phyloP scores from a whole-genome alignment of 2,113 vertebrate genomes.

The Zosterops japonicus region DNA sequence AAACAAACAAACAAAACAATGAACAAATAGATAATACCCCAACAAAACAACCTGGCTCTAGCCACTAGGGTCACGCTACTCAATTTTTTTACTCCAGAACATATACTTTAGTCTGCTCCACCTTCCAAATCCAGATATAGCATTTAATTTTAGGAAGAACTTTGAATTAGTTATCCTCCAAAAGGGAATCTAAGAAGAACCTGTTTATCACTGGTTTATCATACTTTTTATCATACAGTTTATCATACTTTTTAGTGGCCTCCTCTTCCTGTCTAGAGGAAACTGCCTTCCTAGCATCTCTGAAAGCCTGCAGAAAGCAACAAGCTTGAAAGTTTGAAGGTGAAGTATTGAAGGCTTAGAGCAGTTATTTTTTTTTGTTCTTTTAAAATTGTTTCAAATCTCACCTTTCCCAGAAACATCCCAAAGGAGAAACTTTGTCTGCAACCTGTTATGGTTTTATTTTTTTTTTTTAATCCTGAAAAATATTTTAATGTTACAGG shows the following conservation, averaged over 20 bases:
- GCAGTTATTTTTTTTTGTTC: not conserved
- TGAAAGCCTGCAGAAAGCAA: not conserved
- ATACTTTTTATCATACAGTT: too few relatives aligned
- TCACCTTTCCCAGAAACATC: not conserved
- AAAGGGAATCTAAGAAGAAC: not conserved
- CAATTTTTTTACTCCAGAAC: not conserved
- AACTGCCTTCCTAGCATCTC: not conserved
- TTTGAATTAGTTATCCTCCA: not conserved
- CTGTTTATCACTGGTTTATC: not conserved
- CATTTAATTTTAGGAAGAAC: not conserved
- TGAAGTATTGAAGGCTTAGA: not conserved
- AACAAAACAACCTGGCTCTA: accelerated
- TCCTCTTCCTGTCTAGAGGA: not conserved
- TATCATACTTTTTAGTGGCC: not conserved
- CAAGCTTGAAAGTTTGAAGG: not conserved
- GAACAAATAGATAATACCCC: not conserved
- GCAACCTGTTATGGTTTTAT: not conserved
- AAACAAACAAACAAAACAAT: not conserved
- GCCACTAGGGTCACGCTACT: not conserved
- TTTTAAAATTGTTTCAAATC: not conserved
- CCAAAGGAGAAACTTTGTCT: not conserved
- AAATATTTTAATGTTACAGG: not conserved
- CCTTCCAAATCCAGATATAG: not conserved
- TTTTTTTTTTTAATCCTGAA: not conserved
- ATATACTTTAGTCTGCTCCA: not conserved